Conservation (phyloP, 2,113 vertebrate species). For the Dascyllus trimaculatus region DNA sequence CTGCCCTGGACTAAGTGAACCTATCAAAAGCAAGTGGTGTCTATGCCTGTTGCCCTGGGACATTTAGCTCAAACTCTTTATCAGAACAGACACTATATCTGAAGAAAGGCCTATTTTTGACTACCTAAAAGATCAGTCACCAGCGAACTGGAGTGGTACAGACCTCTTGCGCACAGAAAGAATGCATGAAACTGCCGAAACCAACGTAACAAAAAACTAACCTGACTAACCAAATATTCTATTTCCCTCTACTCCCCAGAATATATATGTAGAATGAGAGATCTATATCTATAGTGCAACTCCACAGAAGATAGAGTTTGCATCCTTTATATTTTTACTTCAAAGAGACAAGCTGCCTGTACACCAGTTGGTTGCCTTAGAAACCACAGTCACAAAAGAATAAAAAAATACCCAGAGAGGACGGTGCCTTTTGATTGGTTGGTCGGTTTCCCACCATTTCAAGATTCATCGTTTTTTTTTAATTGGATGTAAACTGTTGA, state of each 20-base stretch:
- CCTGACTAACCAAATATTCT: slow-evolving; percentile 84
- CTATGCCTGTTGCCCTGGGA: slow-evolving; percentile 18
- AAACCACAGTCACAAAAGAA: slow-evolving; percentile 82
- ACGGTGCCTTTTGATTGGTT: slow-evolving; percentile 86
- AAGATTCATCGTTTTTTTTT: slow-evolving; percentile 67
- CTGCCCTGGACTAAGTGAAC: slow-evolving; percentile 35
- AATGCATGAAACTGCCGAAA: slow-evolving; percentile 79
- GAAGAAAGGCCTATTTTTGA: slow-evolving; percentile 41
- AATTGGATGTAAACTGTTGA: slow-evolving; percentile 82
- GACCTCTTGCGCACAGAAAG: slow-evolving; percentile 66
- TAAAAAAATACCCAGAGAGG: slow-evolving; percentile 74
- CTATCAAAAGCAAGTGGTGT: slow-evolving; percentile 27
- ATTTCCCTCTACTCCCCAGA: slow-evolving; percentile 51
- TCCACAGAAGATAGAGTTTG: slow-evolving; percentile 77
- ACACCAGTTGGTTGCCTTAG: slow-evolving; percentile 86
- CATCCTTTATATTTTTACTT: slow-evolving; percentile 85
- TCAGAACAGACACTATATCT: slow-evolving; percentile 27
- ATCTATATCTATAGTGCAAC: slow-evolving; percentile 80
- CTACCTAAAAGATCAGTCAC: slow-evolving; percentile 61
- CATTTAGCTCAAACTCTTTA: slow-evolving; percentile 18
- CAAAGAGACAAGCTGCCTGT: slow-evolving; percentile 84
- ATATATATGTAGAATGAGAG: slow-evolving; percentile 79
- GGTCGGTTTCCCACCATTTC: slow-evolving; percentile 79
- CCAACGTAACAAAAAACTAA: slow-evolving; percentile 71
- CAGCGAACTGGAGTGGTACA: slow-evolving; percentile 55